Percentiles rank a stretch among this genome's conserved stretches.
Conservation (phyloP, 2,113 vertebrate genomes). For the Brachyhypopomus gauderio region DNA sequence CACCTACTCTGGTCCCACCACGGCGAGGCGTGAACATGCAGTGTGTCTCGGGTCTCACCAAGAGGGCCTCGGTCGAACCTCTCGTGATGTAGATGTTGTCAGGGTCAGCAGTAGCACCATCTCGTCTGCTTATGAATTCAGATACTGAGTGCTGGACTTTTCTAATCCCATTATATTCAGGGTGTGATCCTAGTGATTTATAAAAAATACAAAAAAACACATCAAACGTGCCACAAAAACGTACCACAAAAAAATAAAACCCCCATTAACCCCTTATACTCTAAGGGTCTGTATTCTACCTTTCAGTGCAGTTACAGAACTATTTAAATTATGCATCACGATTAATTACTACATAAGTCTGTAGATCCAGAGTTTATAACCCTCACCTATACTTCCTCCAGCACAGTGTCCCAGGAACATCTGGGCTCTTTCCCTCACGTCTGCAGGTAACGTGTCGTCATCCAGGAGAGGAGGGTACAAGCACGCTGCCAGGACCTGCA, state of each 20-base stretch:
- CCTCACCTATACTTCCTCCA: conserved; percentile 70
- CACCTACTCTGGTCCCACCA: neutral
- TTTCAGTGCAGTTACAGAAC: too few species aligned
- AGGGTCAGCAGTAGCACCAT: conserved; percentile 63
- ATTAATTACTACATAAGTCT: too few species aligned
- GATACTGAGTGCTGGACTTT: conserved; percentile 60
- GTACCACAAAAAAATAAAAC: too few species aligned
- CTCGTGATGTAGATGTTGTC: conserved; percentile 66
- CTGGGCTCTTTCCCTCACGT: conserved; percentile 66
- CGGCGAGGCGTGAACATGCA: neutral
- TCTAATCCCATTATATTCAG: conserved; percentile 46
- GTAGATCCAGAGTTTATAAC: neutral
- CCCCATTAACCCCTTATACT: too few species aligned
- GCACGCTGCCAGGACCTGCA: conserved; percentile 72
- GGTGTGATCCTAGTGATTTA: conserved; percentile 65
- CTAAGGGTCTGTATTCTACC: too few species aligned
- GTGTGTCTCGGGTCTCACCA: conserved; percentile 55
- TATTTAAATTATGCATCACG: too few species aligned
- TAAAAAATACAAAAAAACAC: neutral
- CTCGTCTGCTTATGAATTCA: conserved; percentile 69
- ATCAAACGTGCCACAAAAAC: neutral
- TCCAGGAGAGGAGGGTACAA: conserved; percentile 68
- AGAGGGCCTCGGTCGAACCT: conserved; percentile 66
- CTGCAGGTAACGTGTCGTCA: conserved; percentile 59
- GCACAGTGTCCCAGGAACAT: conserved; percentile 59